Conservation (phyloP, 2,113 vertebrate genomes). For the Platanista minor region DNA sequence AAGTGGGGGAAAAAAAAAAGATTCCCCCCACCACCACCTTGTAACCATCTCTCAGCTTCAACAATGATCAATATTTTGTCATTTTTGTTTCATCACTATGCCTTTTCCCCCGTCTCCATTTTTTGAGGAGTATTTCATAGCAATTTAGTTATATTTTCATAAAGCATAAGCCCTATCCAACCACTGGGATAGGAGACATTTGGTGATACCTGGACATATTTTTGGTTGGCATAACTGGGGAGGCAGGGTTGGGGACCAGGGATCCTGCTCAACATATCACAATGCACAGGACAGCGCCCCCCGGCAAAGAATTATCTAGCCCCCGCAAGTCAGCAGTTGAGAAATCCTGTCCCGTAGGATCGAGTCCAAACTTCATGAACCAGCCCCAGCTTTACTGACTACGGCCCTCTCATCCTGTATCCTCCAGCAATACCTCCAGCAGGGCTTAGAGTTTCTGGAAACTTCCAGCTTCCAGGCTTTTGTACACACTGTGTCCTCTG, state of each 20-base stretch:
- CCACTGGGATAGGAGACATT: neutral
- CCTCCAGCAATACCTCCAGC: neutral
- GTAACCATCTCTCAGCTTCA: neutral
- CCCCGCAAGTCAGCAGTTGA: neutral
- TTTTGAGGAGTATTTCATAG: neutral
- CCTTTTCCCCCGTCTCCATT: neutral
- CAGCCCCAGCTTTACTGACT: no score
- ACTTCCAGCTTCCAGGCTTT: neutral
- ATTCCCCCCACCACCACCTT: neutral
- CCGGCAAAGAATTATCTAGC: neutral
- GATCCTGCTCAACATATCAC: accelerated
- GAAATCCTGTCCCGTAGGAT: accelerated
- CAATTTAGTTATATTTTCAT: neutral
- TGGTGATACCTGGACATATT: neutral
- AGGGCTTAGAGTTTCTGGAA: neutral
- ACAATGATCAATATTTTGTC: neutral
- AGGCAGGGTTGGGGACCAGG: neutral
- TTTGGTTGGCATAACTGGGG: neutral
- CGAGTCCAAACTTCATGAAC: neutral
- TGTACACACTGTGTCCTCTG: neutral
- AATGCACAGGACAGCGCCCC: accelerated
- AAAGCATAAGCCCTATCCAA: neutral
- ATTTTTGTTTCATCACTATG: neutral
- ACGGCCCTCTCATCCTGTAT: no score
- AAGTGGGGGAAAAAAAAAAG: neutral